phyloP scores from a whole-genome alignment of 2,888 invertebrate species.

The Temnothorax rugatulus region DNA sequence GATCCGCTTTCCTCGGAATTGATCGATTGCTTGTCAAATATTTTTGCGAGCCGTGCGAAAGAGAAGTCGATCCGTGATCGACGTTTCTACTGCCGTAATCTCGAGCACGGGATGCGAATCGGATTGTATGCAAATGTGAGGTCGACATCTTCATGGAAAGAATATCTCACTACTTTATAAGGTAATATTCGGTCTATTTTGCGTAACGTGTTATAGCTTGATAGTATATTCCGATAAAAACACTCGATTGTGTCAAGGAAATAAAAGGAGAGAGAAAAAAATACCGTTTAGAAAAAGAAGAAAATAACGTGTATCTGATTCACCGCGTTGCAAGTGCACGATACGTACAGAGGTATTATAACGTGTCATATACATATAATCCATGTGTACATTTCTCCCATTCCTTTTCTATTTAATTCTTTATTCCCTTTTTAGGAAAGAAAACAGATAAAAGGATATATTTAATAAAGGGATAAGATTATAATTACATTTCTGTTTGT shows the following conservation, averaged over 20 bases:
- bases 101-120: conserved; percentile 21
- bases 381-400: background rate
- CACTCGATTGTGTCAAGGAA: background rate
- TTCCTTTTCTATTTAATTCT: background rate
- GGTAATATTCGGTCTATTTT: background rate
- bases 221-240: background rate
- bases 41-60: conserved; percentile 15
- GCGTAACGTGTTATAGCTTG: background rate
- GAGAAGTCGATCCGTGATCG: conserved; percentile 11
- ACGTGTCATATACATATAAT: background rate
- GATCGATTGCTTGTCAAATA: conserved; percentile 54
- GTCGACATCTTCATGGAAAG: conserved; percentile 5
- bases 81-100: conserved; percentile 22
- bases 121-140: conserved; percentile 28
- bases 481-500: background rate
- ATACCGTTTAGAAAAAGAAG: background rate
- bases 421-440: background rate
- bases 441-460: background rate
- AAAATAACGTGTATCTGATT: background rate
- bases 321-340: background rate
- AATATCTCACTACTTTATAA: background rate
- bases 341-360: background rate
- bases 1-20: conserved; percentile 37
- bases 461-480: too few species aligned
- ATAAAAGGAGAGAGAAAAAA: background rate